Conservation (phyloP, 2,797 vertebrate genomes). For the Chiroxiphia lanceolata region DNA sequence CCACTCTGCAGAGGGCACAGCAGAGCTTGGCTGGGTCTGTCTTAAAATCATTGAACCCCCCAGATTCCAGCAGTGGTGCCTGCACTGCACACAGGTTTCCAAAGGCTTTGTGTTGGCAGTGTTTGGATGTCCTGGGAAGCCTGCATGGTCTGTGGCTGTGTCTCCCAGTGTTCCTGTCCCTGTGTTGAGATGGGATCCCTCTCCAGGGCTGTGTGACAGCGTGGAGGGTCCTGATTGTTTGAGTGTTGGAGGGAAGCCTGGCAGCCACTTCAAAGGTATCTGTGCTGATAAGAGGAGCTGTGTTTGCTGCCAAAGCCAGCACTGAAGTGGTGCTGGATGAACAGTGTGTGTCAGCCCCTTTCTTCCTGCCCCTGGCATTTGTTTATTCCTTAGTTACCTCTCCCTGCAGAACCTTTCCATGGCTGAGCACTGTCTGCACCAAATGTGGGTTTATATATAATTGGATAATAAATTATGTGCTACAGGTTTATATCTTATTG, state of each 20-base stretch:
- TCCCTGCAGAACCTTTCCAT: background rate
- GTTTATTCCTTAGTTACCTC: background rate
- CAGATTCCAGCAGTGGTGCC: background rate
- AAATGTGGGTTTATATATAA: rapidly evolving
- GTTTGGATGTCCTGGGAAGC: background rate
- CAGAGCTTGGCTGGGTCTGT: background rate
- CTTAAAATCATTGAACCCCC: background rate
- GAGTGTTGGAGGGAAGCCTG: conserved; percentile 31
- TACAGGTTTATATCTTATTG: rapidly evolving
- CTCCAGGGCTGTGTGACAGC: conserved; percentile 17
- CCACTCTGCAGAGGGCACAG: background rate
- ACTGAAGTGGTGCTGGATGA: background rate
- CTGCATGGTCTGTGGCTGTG: background rate
- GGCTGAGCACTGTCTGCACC: background rate
- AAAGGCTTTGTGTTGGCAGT: background rate
- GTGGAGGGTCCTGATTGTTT: conserved; percentile 39
- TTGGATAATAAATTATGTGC: background rate
- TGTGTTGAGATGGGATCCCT: conserved; percentile 24
- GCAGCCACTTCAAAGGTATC: conserved; percentile 63
- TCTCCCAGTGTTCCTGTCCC: background rate
- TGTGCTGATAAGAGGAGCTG: conserved; percentile 52
- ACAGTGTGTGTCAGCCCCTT: background rate
- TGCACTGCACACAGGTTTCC: background rate
- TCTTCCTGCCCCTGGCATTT: background rate
- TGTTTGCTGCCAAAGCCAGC: conserved; percentile 50